Percentiles rank a stretch among this genome's conserved stretches.
Evolutionary conservation across 2,888 invertebrate species (phyloP).

Genomic region (Apodemia duryi): DNA sequence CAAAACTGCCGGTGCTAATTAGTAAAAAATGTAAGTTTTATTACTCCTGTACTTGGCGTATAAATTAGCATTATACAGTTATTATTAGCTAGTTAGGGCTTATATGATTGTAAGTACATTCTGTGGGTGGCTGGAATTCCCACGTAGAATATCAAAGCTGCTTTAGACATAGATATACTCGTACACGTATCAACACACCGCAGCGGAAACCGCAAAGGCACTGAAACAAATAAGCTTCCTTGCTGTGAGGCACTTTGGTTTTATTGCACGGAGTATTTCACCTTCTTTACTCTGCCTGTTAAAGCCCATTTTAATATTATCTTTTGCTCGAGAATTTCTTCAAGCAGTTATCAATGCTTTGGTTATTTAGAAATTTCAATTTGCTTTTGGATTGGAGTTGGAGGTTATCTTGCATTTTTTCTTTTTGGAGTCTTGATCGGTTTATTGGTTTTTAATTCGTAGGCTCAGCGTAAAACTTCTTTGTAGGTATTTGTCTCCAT

Average conservation of each 20-base stretch:
- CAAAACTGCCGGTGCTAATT: no score
- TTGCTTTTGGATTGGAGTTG: no score
- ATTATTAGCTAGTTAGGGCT: background rate
- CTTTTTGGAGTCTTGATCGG: no score
- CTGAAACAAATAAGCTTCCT: constrained; percentile 12
- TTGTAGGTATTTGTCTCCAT: no score
- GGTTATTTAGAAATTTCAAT: no score
- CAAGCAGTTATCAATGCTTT: no score
- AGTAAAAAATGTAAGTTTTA: no score
- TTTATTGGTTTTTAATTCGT: no score
- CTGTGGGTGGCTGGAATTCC: background rate
- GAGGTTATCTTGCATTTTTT: no score
- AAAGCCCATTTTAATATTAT: background rate
- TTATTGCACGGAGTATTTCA: background rate
- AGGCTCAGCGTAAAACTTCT: no score
- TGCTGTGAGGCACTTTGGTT: background rate
- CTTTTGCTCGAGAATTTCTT: no score
- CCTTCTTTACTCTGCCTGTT: background rate
- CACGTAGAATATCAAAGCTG: background rate
- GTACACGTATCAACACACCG: background rate
- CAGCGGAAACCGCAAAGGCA: constrained; percentile 5
- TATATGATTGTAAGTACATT: background rate
- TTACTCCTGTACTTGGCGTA: background rate
- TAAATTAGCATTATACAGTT: background rate
- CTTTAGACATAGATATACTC: constrained; percentile 3